Evolutionary conservation across 2,888 invertebrate genomes (phyloP), one percentile per base, ranked within the genome.

Genomic region (Phragmatobia fuliginosa): DNA sequence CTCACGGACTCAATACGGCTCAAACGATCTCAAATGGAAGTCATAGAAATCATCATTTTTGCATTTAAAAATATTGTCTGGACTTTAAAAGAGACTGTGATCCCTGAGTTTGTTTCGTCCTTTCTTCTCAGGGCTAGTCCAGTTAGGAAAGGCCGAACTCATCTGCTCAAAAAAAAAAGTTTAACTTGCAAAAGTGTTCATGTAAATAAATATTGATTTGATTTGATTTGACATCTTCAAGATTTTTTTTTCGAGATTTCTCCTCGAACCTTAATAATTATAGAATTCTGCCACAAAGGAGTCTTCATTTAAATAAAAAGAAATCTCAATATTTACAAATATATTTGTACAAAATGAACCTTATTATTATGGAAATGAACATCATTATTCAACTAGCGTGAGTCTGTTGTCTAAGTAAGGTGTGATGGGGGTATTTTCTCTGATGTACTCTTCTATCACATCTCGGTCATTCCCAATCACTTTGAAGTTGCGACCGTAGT

Each of bases 381-480:
- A 28, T 33, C 4, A 56, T 36, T 58, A 66, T 58, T 59, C 31
- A 66, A 94, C 76, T 70, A 96, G 82, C 66, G 80, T 89, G 8
- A 96, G 92, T 87, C 97, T 94, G 21, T 95, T 94, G 62, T 96
- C 96, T 21, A 94, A 76, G 1, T 90, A 92, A 14, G 92, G 87
- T 18, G 87, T 92, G 4, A 97, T 86, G 0, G 97, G 96, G 32
- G 96, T 93, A 31, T 90, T 85, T 74, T 91, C 91, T 33, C 83
- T 87, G 0, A 97, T 82, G 78, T 96, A 96, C 0, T 90, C 83
- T 61, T 91, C 91, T 21, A 96, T 81, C 2, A 95, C 76, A 31
- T 96, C 96, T 0, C 93, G 86, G 75, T 97, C 97, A 1, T 90
- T 76, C 0, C 90, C 92, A 0, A 96, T 92, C 2, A 85, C 62